A percentile compares a stretch with the other conserved stretches of the same genome.
Conservation (phyloP, 1,140 invertebrate species). For the Philopotamus ludificatus region DNA sequence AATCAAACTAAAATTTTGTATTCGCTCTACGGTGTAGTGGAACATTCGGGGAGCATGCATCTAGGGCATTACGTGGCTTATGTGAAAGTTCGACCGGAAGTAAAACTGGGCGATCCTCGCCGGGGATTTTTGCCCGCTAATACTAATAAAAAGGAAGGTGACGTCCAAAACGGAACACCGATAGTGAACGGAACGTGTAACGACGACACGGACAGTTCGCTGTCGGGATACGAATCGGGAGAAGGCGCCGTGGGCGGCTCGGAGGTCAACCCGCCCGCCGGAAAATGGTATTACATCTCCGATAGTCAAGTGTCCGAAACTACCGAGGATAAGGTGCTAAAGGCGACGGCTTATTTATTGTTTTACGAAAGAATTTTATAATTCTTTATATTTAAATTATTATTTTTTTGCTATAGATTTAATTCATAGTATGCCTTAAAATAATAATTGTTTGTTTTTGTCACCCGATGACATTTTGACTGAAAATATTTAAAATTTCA, state of each 20-base stretch:
- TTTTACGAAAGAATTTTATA: constrained; percentile 92
- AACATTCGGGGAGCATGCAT: constrained; percentile 86
- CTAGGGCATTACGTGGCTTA: constrained; percentile 97
- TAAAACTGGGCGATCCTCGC: constrained; percentile 60
- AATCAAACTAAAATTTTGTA: constrained; percentile 77
- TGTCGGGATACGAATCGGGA: constrained; percentile 52
- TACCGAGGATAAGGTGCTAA: constrained; percentile 76
- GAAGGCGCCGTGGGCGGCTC: constrained; percentile 45
- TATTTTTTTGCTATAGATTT: not conserved
- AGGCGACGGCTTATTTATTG: constrained; percentile 91
- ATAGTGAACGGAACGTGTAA: constrained; percentile 29
- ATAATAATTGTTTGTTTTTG: not conserved
- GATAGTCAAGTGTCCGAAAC: constrained; percentile 83
- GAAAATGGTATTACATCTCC: constrained; percentile 91
- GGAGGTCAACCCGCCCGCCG: constrained; percentile 61
- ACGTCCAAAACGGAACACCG: constrained; percentile 54
- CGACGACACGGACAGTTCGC: constrained; percentile 53
- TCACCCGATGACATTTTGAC: no score
- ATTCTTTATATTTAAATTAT: constrained; percentile 36
- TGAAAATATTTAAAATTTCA: no score
- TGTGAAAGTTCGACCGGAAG: constrained; percentile 69
- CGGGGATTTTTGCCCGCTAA: constrained; percentile 69
- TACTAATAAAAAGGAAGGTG: constrained; percentile 44
- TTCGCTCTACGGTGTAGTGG: constrained; percentile 91
- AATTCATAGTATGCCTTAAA: not conserved